These are phyloP conservation scores for Oophaga sylvatica DNA, from an alignment of 2,797 vertebrate species.

Conservation along the genomic window DNA sequence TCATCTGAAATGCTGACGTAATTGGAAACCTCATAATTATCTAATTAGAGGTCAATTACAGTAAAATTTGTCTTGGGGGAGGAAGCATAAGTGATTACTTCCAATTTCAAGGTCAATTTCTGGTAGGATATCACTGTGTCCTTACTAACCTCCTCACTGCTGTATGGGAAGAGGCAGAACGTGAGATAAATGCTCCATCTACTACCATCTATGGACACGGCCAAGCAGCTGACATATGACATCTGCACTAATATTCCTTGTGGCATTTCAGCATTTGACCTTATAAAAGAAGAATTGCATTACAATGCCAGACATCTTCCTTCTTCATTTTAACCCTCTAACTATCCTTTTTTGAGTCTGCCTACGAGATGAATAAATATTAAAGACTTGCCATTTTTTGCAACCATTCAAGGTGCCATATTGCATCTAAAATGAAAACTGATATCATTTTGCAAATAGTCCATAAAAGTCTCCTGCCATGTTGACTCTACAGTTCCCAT, in stretches of 20 bases:
- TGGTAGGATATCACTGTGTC: conserved; percentile 1
- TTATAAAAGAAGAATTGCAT: neutral
- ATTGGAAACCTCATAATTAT: conserved; percentile 53
- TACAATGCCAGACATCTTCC: neutral
- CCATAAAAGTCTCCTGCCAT: neutral
- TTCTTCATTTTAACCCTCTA: neutral
- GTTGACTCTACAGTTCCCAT: too few relatives aligned
- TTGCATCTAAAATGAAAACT: too few relatives aligned
- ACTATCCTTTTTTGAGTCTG: neutral
- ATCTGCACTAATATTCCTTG: neutral
- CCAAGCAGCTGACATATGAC: neutral
- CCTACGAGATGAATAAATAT: neutral
- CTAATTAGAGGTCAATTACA: conserved; percentile 55
- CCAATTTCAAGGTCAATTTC: conserved; percentile 44
- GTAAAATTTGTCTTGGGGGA: conserved; percentile 47
- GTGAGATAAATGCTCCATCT: too few relatives aligned
- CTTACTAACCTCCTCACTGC: neutral
- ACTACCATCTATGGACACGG: neutral
- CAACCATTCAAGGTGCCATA: too few relatives aligned
- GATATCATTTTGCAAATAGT: neutral
- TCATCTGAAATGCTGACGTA: conserved; percentile 33
- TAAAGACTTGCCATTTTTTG: neutral
- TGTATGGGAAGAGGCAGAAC: neutral
- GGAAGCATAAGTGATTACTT: conserved; percentile 37
- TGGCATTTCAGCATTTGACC: neutral